A percentile compares a stretch with the other conserved stretches of the same genome.
Conservation (phyloP, 2,888 invertebrate genomes). For the Miltochrista miniata region DNA sequence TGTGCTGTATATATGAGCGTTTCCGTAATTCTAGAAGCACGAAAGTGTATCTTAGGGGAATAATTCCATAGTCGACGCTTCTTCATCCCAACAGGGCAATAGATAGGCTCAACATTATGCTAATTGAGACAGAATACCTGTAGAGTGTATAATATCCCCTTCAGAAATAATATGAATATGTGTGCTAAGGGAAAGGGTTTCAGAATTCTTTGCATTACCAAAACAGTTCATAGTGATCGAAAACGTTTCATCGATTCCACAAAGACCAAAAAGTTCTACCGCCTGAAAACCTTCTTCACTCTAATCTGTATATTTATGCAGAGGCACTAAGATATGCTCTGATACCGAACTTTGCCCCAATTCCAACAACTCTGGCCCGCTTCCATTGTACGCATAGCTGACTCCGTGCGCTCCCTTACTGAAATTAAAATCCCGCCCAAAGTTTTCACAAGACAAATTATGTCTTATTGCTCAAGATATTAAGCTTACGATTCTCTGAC, state of each 20-base stretch:
- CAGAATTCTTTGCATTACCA: neutral
- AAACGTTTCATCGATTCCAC: neutral
- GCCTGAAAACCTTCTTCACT: neutral
- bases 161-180: too few relatives aligned
- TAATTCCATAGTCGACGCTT: too few relatives aligned
- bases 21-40: too few relatives aligned
- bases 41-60: too few relatives aligned
- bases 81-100: too few relatives aligned
- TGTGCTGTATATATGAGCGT: too few relatives aligned
- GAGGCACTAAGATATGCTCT: neutral
- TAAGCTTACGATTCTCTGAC: conserved; percentile 15
- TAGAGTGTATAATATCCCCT: too few relatives aligned
- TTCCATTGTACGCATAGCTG: conserved; percentile 51
- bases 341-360: conserved; percentile 16
- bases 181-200: too few relatives aligned
- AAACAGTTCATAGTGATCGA: neutral
- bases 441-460: conserved; percentile 18
- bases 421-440: conserved; percentile 48
- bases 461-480: conserved; percentile 15
- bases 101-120: too few relatives aligned
- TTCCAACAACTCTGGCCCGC: conserved; percentile 30
- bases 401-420: conserved; percentile 49
- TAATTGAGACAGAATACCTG: too few relatives aligned
- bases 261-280: neutral
- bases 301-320: neutral